Evolutionary conservation across 2,113 vertebrate species (phyloP).

Genomic region (Apeltes quadracus): DNA sequence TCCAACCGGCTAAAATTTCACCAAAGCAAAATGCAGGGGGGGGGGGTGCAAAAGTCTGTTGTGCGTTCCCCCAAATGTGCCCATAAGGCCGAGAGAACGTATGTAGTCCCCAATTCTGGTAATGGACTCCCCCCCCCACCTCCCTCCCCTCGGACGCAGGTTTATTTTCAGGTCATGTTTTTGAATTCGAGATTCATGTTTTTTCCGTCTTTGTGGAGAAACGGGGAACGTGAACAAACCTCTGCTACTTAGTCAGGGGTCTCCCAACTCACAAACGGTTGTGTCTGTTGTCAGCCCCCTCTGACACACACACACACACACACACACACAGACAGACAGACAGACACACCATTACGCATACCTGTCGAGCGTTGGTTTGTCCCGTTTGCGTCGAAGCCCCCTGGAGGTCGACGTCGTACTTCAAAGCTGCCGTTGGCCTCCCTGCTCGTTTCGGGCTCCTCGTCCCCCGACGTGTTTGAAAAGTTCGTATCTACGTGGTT

Average conservation of each 20-base stretch:
- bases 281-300: constrained; percentile 23
- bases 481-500: constrained; percentile 76
- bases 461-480: constrained; percentile 78
- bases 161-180: constrained; percentile 32
- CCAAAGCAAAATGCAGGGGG: neutral
- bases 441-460: constrained; percentile 59
- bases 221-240: no score
- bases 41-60: no score
- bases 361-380: constrained; percentile 62
- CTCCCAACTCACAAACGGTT: constrained; percentile 41
- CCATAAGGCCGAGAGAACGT: constrained; percentile 23
- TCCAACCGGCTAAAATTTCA: neutral
- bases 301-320: no score
- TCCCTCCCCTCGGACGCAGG: constrained; percentile 32
- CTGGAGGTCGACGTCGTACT: constrained; percentile 73
- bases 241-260: constrained; percentile 50
- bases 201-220: constrained; percentile 53
- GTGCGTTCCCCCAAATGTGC: constrained; percentile 11
- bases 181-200: constrained; percentile 54
- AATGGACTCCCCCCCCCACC: constrained; percentile 7
- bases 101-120: constrained; percentile 12
- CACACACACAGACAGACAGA: constrained; percentile 4
- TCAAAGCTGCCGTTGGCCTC: constrained; percentile 71
- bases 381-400: constrained; percentile 70
- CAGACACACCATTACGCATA: constrained; percentile 50